phyloP scores from a whole-genome alignment of 64 coral and sea anemone genomes.

The Pocillopora damicornis region DNA sequence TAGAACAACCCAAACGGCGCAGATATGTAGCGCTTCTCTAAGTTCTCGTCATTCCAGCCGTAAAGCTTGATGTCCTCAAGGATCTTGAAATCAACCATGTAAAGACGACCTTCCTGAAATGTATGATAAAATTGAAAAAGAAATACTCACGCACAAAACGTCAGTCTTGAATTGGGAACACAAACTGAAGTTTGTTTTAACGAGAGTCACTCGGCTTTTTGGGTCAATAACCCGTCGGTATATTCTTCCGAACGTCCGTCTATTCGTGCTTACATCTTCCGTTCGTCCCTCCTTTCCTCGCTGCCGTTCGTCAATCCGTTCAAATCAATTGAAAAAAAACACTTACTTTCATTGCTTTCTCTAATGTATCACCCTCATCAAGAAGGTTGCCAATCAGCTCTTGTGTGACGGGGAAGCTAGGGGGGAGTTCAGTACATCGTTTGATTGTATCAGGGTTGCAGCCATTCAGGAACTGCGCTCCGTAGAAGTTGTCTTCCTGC shows the following conservation, averaged over 20 bases:
- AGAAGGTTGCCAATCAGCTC: constrained; percentile 38
- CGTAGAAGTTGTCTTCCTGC: constrained; percentile 72
- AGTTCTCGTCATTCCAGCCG: constrained; percentile 2
- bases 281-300: too few species aligned
- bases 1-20: constrained; percentile 56
- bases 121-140: not conserved
- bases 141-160: too few species aligned
- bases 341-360: constrained; percentile 71
- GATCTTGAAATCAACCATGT: constrained; percentile 56
- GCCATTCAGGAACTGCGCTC: constrained; percentile 78
- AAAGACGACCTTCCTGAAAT: constrained; percentile 54
- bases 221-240: too few species aligned
- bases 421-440: constrained; percentile 55
- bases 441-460: constrained; percentile 58
- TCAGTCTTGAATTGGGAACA: too few species aligned
- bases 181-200: too few species aligned
- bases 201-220: too few species aligned
- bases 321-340: not conserved
- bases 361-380: constrained; percentile 53
- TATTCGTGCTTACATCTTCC: too few species aligned
- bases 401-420: constrained; percentile 62
- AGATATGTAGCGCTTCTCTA: constrained; percentile 21
- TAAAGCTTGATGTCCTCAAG: constrained; percentile 43
- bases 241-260: too few species aligned
- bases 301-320: too few species aligned